Evolutionary conservation across 2,797 vertebrate species (phyloP), one percentile per base, ranked within the genome.

Genomic region (Lycodopsis pacificus): DNA sequence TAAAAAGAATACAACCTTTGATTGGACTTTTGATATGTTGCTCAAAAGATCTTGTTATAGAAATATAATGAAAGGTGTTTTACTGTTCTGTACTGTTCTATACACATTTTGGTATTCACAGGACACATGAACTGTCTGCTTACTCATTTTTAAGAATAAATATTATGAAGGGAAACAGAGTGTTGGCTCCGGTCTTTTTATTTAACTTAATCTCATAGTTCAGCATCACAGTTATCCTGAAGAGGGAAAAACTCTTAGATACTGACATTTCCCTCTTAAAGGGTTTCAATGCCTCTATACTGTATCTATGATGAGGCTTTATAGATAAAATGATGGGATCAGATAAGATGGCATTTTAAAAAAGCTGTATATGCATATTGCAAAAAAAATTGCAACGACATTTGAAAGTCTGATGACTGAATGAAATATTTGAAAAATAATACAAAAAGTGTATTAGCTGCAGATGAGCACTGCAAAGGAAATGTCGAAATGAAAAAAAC

Each of bases 81-180:
- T 88, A 92, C 89, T 90, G 85, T 90, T 89, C 83, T 94, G 94
- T 94, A 90, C 91, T 93, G 87, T 95, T 96, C 95, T 93, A 89
- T 94, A 95, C 93, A 93, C 90, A 92, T 94, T 95, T 95, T 95
- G 93, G 90, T 95, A 94, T 96, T 94, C 91, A 95, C 93, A 92
- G 91, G 91, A 93, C 94, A 95, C 90, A 91, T 81, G 59, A 89
- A 93, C 87, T 86, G 44, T 95, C 93, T 95, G 92, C 94, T 96
- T 94, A 95, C 91, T 95, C 95, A 94, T 97, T 97, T 97, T 97
- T 95, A 95, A 96, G 95, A 96, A 97, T 96, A 96, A 98, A 97
- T 95, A 88, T 88, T 94, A 65, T 88, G 79, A 93, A 81, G 65
- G 59, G 89, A 93, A 88, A 76, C 2, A 2, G 42, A 88, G 30